Conservation (phyloP, 2,797 vertebrate genomes). For the Galaxias olidus region DNA sequence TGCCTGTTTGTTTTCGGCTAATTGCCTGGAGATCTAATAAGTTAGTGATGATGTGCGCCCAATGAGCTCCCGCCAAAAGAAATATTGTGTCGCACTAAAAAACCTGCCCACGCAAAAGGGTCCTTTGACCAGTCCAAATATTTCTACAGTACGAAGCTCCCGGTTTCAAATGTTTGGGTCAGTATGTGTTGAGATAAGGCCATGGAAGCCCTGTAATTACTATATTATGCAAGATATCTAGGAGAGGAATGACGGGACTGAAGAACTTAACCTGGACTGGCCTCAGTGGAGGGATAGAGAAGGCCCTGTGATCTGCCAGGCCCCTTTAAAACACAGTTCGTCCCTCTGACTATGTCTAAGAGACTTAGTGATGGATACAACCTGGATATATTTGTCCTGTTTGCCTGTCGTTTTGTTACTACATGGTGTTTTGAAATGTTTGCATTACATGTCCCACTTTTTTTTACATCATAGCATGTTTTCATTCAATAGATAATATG, state of each 20-base stretch:
- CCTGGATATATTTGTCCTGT: too few species aligned
- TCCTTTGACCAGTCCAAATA: conserved; percentile 74
- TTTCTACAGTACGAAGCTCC: conserved; percentile 67
- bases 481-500: too few species aligned
- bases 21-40: conserved; percentile 99
- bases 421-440: too few species aligned
- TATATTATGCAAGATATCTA: conserved; percentile 74
- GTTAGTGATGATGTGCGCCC: conserved; percentile 96
- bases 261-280: conserved; percentile 23
- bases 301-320: conserved; percentile 19
- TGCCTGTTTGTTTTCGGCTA: conserved; percentile 96
- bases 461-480: too few species aligned
- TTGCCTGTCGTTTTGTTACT: too few species aligned
- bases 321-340: background rate
- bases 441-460: too few species aligned
- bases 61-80: conserved; percentile 89
- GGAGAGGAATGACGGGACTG: conserved; percentile 52
- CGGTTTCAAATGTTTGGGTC: conserved; percentile 77
- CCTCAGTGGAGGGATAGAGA: conserved; percentile 22
- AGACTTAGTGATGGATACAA: too few species aligned
- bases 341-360: too few species aligned
- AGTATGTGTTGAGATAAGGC: conserved; percentile 69
- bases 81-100: conserved; percentile 84
- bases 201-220: conserved; percentile 74
- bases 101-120: conserved; percentile 67